Evolutionary conservation across 1,140 invertebrate genomes (phyloP), one percentile per base, ranked within the genome.

Genomic region (Whitmania pigra): DNA sequence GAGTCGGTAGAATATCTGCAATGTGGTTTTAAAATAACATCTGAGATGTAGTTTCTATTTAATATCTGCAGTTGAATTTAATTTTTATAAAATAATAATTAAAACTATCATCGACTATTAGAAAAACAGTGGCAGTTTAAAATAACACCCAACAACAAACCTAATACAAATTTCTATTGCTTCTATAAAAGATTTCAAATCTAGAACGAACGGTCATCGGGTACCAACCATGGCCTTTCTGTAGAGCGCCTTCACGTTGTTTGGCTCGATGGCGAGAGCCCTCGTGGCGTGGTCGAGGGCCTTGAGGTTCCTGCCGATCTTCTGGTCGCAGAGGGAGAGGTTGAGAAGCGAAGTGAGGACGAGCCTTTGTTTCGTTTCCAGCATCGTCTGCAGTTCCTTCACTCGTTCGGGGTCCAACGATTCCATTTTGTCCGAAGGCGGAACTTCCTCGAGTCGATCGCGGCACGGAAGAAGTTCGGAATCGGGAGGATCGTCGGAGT

Each of bases 211-310:
- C 11, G 22, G 22, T 25, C 9, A 7, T 7, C 22, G 22, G 11
- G 6, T 6, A 63, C 57, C 6, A 27, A 70, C 69, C 69, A 70
- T 53, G 25, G 31, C 69, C 25, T 54, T 49, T 11, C 69, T 40
- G 53, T 70, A 70, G 17, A 70, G 49, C 0, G 31, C 69, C 53
- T 70, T 70, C 18, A 49, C 69, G 29, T 70, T 70, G 43, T 20
- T 53, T 7, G 69, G 69, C 11, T 70, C 43, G n/a, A 70, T 36
- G n/a, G 40, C 25, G 7, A 70, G 17, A 54, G 53, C 53, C 25
- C 43, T 25, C 29, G 22, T 27, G 29, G 31, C 49, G 29, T 25
- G 17, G 49, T 70, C 31, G 49, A 70, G 53, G 43, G 69, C 69
- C 25, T 25, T 49, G 36, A 70, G 29, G 53, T 53, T 22, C n/a